Percentiles rank a stretch among this genome's conserved stretches.
Evolutionary conservation across 2,888 invertebrate species (phyloP).

Genomic region (Leistus spinibarbis): DNA sequence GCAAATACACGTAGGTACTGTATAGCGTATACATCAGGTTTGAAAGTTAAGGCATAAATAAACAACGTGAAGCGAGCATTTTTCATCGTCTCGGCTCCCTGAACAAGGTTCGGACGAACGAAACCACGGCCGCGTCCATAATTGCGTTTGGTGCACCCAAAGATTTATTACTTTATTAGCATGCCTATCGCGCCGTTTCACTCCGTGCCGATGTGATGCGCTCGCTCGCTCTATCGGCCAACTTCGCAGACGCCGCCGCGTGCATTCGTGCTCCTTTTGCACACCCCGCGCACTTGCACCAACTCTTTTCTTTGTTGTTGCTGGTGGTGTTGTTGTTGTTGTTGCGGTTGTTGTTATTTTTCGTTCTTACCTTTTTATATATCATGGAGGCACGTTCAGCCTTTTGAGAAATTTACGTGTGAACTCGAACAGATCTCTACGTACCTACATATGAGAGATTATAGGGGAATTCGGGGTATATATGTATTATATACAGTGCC

Average conservation of each 20-base stretch:
- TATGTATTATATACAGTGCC: no score
- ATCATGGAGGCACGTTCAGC: conserved; percentile 23
- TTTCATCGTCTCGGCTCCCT: conserved; percentile 38
- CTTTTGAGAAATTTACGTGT: conserved; percentile 36
- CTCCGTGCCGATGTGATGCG: not conserved
- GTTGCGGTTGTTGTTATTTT: conserved; percentile 30
- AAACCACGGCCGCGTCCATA: conserved; percentile 38
- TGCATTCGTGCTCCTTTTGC: not conserved
- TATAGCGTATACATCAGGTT: conserved; percentile 13
- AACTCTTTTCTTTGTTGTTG: conserved; percentile 1
- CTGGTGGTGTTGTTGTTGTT: conserved; percentile 23
- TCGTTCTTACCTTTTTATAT: conserved; percentile 20
- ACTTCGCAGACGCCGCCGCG: conserved; percentile 30
- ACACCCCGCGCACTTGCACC: not conserved
- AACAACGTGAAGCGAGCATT: conserved; percentile 27
- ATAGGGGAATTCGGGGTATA: not conserved
- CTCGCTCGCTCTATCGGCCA: not conserved
- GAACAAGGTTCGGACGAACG: conserved; percentile 25
- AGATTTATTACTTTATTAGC: conserved; percentile 43
- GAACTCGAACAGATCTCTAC: conserved; percentile 1
- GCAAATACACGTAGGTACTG: not conserved
- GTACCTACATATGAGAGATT: not conserved
- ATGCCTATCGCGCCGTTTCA: conserved; percentile 28
- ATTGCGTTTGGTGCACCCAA: conserved; percentile 41
- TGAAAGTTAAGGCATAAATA: conserved; percentile 35